Evolutionary conservation across 2,888 invertebrate species (phyloP).

Genomic region (Pseudococcus longispinus): DNA sequence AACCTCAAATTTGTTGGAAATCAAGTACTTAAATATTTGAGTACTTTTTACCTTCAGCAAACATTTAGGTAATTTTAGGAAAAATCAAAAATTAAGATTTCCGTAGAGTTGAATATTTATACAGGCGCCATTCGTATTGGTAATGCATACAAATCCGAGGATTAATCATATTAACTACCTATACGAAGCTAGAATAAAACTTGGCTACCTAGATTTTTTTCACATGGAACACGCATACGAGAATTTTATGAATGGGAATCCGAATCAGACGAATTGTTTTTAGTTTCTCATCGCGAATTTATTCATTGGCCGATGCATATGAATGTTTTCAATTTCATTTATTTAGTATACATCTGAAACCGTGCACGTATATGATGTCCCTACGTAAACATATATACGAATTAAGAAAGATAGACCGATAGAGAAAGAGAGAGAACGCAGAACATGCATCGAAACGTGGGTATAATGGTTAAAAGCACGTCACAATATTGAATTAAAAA

Average conservation of each 20-base stretch:
- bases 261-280: not conserved
- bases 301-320: not conserved
- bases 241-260: not conserved
- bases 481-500: constrained; percentile 28
- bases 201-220: not conserved
- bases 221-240: not conserved
- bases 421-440: too few relatives aligned
- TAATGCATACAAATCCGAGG: too few relatives aligned
- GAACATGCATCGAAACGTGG: not conserved
- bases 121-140: too few relatives aligned
- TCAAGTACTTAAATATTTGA: too few relatives aligned
- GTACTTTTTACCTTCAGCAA: too few relatives aligned
- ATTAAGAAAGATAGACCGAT: not conserved
- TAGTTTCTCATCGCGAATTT: not conserved
- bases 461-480: constrained; percentile 34
- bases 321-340: not conserved
- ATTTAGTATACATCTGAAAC: not conserved
- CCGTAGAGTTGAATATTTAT: too few relatives aligned
- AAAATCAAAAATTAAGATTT: too few relatives aligned
- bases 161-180: too few relatives aligned
- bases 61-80: too few relatives aligned
- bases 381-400: not conserved
- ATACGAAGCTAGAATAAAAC: not conserved
- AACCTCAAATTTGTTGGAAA: too few relatives aligned
- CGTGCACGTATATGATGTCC: not conserved